These are phyloP conservation scores for Dinothrombium tinctorium DNA, from an alignment of 1,140 invertebrate species.

Conservation along the genomic window DNA sequence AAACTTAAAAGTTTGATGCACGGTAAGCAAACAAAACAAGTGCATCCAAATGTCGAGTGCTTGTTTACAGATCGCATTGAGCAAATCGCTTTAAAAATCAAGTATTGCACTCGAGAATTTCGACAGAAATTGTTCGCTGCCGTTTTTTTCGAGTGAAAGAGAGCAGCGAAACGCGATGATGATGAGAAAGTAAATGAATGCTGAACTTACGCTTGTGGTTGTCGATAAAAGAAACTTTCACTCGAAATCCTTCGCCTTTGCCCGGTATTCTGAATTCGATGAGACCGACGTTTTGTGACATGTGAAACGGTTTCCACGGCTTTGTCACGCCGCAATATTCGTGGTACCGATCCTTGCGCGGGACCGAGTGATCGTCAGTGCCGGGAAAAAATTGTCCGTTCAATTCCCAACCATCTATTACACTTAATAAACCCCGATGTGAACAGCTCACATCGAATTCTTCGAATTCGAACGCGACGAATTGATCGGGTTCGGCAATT, in stretches of 20 bases:
- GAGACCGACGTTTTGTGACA: constrained; percentile 60
- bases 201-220: constrained; percentile 53
- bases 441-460: constrained; percentile 58
- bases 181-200: too few species aligned
- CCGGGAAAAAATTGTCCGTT: constrained; percentile 63
- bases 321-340: constrained; percentile 36
- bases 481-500: constrained; percentile 47
- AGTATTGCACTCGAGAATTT: too few species aligned
- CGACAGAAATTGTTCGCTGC: too few species aligned
- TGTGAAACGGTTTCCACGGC: constrained; percentile 27
- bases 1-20: too few species aligned
- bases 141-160: too few species aligned
- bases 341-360: constrained; percentile 37
- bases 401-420: constrained; percentile 69
- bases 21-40: too few species aligned
- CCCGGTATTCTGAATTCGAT: constrained; percentile 51
- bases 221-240: constrained; percentile 44
- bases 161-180: too few species aligned
- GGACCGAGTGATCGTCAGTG: constrained; percentile 36
- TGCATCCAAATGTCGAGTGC: too few species aligned
- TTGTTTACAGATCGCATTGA: too few species aligned
- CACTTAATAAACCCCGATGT: constrained; percentile 47
- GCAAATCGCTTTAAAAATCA: too few species aligned
- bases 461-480: constrained; percentile 51
- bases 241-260: constrained; percentile 42